Percentiles rank a stretch among this genome's conserved stretches.
Evolutionary conservation across 2,797 vertebrate species (phyloP).

Genomic region (Poecilia picta): DNA sequence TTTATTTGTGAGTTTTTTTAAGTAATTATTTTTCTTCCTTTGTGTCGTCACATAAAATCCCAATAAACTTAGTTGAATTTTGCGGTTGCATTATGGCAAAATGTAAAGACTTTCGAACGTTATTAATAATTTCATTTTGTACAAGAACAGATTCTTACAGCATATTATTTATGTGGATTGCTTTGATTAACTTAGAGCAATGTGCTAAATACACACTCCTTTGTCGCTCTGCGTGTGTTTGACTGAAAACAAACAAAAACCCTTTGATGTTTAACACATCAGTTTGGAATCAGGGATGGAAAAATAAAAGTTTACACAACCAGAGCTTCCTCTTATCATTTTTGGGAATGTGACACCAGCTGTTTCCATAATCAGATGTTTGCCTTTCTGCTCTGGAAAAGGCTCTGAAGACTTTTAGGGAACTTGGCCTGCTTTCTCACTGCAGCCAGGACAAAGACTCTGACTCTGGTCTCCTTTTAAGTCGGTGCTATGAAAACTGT

Average conservation of each 20-base stretch:
- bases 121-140: background rate
- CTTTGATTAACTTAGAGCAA: background rate
- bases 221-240: background rate
- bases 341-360: conserved; percentile 59
- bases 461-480: conserved; percentile 67
- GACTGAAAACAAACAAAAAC: background rate
- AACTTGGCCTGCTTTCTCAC: conserved; percentile 3
- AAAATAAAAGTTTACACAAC: conserved; percentile 1
- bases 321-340: conserved; percentile 19
- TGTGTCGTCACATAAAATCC: background rate
- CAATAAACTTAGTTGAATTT: background rate
- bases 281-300: background rate
- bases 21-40: no score
- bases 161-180: background rate
- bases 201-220: background rate
- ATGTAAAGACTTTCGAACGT: background rate
- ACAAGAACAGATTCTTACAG: conserved; percentile 14
- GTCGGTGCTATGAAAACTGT: conserved; percentile 62
- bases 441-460: conserved; percentile 19
- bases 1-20: background rate
- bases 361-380: conserved; percentile 56
- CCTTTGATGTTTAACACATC: background rate
- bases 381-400: conserved; percentile 47
- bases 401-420: conserved; percentile 47
- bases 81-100: background rate